Evolutionary conservation across 1,140 invertebrate genomes (phyloP), one percentile per base, ranked within the genome.

Genomic region (Orius insidiosus): DNA sequence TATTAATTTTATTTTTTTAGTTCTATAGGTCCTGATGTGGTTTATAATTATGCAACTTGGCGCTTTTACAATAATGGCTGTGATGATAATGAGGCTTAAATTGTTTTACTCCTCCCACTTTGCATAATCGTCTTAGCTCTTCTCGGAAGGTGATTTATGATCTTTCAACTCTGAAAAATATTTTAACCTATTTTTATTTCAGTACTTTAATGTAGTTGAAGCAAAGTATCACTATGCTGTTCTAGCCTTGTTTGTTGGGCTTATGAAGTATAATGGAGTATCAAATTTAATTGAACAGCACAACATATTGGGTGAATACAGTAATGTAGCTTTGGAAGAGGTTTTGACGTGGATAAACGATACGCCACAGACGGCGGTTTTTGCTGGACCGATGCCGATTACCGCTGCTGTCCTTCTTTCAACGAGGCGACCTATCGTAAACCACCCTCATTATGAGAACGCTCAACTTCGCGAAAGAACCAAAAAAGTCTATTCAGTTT

Each of bases 381-480:
- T 88, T 69, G 82, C 80, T 53, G 85, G 85, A 16, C 76, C 84
- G 48, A 87, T 89, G 85, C 78, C 84, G 3, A 64, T 82, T 3
- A 81, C 84, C 74, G 80, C 85, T 0, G 77, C 81, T 46, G 58
- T 88, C 2, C 73, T 87, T 64, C 63, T 89, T 10, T 75, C 76
- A 10, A 83, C 85, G 0, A 58, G 69, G 5, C 62, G 83, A 40
- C 78, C 82, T 2, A 75, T 88, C 47, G 74, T 85, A 0, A 81
- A 84, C 52, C 84, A 88, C 64, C 85, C 85, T n/a, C 85, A 86
- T 58, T 88, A 84, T 57, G 80, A 85, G 58, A 70, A 78, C 56
- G 64, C 67, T 38, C 69, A 69, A 39, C 67, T 80, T 46, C 82
- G 79, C 51, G 68, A 74, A 52, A 65, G 78, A 11, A 83, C 80